Evolutionary conservation across 2,113 vertebrate genomes (phyloP), one percentile per base, ranked within the genome.

Genomic region (Herpetotheres cachinnans): DNA sequence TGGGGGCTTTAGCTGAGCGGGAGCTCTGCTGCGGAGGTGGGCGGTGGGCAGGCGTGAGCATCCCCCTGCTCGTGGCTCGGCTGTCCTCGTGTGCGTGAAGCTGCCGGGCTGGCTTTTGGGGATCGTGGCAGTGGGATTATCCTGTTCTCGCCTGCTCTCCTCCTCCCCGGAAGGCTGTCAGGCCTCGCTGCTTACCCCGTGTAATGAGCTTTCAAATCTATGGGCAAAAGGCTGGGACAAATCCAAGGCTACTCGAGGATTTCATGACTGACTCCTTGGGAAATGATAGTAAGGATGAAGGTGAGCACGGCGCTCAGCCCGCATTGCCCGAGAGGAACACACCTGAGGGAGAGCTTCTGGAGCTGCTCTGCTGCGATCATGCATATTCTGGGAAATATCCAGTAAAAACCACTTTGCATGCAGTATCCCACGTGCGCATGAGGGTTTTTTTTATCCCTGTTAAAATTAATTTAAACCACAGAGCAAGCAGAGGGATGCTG

Each of bases 301-400:
- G 67, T 0, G 3, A 19, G 47, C 3, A 0, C 1, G 3, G 56
- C 29, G 11, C 50, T 26, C 38, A 15, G 26, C 76, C 44, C 12
- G 0, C 50, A 2, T n/a, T 2, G 0, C 58, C 65, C 17, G 0
- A 16, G n/a, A 27, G 46, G 24, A 42, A 3, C 36, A 3, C n/a
- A 44, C 86, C 74, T 34, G 11, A 18, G 65, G 42, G 36, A 50
- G 42, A n/a, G 25, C 69, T 61, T 40, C 40, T 20, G 58, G 80
- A 47, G 80, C 84, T 50, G 30, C 44, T 70, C 87, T 14, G 32
- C 67, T 9, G 0, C 3, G 2, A 54, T 44, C 74, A 3, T 10
- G 54, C 55, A 7, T 11, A 14, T n/a, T 1, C 84, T 44, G 70
- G 70, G 81, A 69, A 59, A 44, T 7, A 85, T 7, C 83, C 74